Evolutionary conservation across 2,113 vertebrate species (phyloP).

Genomic region (Eidolon helvum): DNA sequence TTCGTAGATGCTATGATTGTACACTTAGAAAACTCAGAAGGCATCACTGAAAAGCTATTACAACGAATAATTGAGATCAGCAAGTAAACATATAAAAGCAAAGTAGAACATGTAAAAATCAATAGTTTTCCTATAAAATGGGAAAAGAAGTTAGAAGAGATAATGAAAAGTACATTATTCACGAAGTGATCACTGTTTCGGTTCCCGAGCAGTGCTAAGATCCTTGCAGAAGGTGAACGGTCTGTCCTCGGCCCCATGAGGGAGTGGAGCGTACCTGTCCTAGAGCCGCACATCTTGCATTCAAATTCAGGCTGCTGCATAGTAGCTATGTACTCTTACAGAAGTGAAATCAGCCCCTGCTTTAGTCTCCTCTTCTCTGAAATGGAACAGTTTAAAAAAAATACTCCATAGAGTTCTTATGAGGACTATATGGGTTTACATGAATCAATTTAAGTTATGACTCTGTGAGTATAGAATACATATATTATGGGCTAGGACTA

Average conservation of each 20-base stretch:
- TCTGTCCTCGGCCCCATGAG: not conserved
- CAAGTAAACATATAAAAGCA: not conserved
- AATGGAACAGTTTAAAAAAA: not conserved
- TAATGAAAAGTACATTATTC: not conserved
- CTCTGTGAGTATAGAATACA: not conserved
- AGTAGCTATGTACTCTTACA: not conserved
- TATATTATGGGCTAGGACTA: too few species aligned
- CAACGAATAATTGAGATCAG: slow-evolving; percentile 9
- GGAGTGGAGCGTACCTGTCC: rapidly evolving
- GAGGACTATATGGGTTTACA: not conserved
- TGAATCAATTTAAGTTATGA: not conserved
- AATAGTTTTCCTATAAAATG: not conserved
- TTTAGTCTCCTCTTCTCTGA: not conserved
- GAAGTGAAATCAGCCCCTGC: not conserved
- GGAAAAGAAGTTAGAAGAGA: not conserved
- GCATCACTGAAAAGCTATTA: not conserved
- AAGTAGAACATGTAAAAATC: slow-evolving; percentile 31
- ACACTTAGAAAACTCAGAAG: not conserved
- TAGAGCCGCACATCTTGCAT: not conserved
- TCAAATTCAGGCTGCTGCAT: not conserved
- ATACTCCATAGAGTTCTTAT: not conserved
- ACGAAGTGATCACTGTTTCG: not conserved
- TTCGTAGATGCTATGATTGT: not conserved
- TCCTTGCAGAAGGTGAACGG: too few species aligned
- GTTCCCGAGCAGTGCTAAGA: not conserved